Evolutionary conservation across 2,888 invertebrate genomes (phyloP).

Genomic region (Heteromurus nitidus): DNA sequence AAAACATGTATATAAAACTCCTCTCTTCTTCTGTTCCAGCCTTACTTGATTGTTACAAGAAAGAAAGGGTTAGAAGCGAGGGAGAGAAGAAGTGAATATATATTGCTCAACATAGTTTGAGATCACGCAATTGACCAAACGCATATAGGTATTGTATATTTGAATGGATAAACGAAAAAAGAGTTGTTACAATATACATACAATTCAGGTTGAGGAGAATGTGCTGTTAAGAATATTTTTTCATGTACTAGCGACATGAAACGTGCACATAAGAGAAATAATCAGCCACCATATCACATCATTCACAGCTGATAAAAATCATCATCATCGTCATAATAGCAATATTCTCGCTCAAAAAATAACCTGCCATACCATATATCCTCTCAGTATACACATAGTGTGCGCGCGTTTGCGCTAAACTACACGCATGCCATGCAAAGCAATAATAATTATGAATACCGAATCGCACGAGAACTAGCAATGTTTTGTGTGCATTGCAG

Average conservation of each 20-base stretch:
- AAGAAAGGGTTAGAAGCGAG: no score
- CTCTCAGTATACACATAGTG: no score
- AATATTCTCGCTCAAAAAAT: conserved; percentile 32
- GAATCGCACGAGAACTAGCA: not conserved
- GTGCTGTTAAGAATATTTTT: conserved; percentile 55
- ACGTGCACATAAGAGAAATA: conserved; percentile 55
- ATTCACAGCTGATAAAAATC: conserved; percentile 60
- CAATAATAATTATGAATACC: conserved; percentile 16
- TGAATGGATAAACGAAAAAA: conserved; percentile 23
- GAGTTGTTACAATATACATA: conserved; percentile 6
- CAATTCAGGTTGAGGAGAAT: conserved; percentile 32
- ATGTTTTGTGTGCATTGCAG: conserved; percentile 12
- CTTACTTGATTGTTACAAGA: not conserved
- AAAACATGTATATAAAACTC: no score
- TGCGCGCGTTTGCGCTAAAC: no score
- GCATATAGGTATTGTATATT: conserved; percentile 1
- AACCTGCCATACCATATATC: not conserved
- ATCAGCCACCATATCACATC: conserved; percentile 58
- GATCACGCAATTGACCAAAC: not conserved
- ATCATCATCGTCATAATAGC: conserved; percentile 39
- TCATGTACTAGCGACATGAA: conserved; percentile 53
- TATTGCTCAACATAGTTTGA: not conserved
- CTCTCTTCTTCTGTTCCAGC: not conserved
- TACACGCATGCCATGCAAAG: conserved; percentile 1
- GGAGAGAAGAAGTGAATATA: no score